These are phyloP conservation scores for Chaetodon trifasciatus DNA, from an alignment of 2,797 vertebrate genomes.

Conservation along the genomic window DNA sequence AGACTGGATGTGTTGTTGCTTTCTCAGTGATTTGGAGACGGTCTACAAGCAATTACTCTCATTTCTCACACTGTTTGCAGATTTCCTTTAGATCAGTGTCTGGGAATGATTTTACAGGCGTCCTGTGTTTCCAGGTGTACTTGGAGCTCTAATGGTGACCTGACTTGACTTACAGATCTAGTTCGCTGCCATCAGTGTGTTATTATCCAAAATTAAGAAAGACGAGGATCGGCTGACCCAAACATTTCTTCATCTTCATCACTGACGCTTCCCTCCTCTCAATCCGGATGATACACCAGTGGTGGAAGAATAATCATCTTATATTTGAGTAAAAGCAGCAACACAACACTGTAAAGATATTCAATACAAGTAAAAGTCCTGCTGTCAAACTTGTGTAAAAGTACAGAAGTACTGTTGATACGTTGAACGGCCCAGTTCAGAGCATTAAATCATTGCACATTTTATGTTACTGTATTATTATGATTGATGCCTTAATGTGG, in stretches of 20 bases:
- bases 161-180: background rate
- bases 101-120: background rate
- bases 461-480: too few species aligned
- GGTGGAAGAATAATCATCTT: background rate
- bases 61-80: background rate
- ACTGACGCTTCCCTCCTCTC: background rate
- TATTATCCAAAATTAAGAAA: background rate
- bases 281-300: background rate
- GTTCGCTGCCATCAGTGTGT: background rate
- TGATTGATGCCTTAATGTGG: too few species aligned
- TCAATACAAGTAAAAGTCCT: too few species aligned
- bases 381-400: too few species aligned
- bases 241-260: background rate
- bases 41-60: background rate
- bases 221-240: background rate
- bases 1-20: constrained; percentile 11
- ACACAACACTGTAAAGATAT: background rate
- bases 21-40: constrained; percentile 10
- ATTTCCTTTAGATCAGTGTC: background rate
- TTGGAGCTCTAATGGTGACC: background rate
- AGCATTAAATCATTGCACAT: too few species aligned
- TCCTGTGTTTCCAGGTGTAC: background rate
- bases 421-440: too few species aligned
- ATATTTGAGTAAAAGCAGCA: background rate
- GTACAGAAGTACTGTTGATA: too few species aligned